Percentiles rank a stretch among this genome's conserved stretches.
These are phyloP conservation scores for Rutpela maculata DNA, from an alignment of 2,888 invertebrate species.

Conservation along the genomic window DNA sequence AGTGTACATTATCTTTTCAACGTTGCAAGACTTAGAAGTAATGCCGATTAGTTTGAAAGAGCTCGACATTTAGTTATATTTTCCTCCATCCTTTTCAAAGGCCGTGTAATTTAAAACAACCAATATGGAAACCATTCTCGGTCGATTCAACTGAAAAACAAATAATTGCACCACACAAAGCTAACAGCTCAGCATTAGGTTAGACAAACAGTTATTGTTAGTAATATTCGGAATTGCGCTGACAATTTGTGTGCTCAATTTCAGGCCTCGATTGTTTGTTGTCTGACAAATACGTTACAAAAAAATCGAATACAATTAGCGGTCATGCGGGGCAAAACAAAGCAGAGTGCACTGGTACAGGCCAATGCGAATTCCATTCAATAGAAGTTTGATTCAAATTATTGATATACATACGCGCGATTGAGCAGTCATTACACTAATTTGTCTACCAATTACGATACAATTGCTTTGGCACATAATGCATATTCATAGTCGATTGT, in stretches of 20 bases:
- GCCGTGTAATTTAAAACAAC: not conserved
- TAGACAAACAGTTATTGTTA: conserved; percentile 4
- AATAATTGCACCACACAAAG: not conserved
- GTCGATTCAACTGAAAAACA: not conserved
- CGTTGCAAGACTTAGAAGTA: no score
- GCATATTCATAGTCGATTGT: conserved; percentile 56
- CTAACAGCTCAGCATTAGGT: not conserved
- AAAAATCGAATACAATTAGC: conserved; percentile 7
- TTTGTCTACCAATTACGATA: conserved; percentile 62
- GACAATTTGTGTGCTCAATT: not conserved
- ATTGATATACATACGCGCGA: conserved; percentile 54
- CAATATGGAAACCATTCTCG: not conserved
- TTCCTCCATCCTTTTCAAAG: not conserved
- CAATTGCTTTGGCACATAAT: conserved; percentile 62
- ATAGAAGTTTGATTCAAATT: conserved; percentile 53
- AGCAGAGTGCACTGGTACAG: conserved; percentile 33
- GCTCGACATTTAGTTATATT: not conserved
- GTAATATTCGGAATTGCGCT: not conserved
- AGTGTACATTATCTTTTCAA: no score
- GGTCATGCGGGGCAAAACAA: conserved; percentile 38
- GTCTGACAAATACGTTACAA: not conserved
- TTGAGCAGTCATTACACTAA: conserved; percentile 59
- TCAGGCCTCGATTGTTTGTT: conserved; percentile 4
- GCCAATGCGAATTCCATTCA: conserved; percentile 44
- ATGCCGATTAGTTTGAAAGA: no score